Base-by-base conservation (phyloP, 2,113 vertebrate genomes). In the Australoheros scitulus region DNA sequence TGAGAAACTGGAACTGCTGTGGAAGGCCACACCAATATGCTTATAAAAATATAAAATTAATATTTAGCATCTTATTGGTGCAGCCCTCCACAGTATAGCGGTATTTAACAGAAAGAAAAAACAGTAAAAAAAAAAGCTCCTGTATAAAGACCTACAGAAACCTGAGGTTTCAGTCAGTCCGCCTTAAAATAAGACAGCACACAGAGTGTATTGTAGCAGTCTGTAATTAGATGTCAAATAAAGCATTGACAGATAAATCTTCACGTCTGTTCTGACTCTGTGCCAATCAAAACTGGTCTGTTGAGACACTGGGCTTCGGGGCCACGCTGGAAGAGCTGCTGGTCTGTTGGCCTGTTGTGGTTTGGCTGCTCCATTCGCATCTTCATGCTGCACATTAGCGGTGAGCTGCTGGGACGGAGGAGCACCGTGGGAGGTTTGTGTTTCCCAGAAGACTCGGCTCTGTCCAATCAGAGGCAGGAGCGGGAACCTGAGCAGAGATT, bases 371-470 rank as follows among this genome's bases (percentile, higher is more conserved):
- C 36, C 7, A 3, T 2, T 52, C 29, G 15, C n/a, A 6, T 76
- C 75, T 60, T 36, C 10, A 24, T 36, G 65, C 58, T 61, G 29
- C 63, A 65, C 56, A 68, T 84, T 57, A 81, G 88, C 32, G 79
- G 68, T 84, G 3, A 63, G 18, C 38, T 68, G 78, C 56, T 32
- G 82, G 32, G 61, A 20, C 24, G 41, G 70, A 79, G 79, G 61
- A 80, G 85, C 82, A 55, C 52, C 11, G 32, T 79, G 83, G 83
- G 86, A 83, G 77, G 64, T 60, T 76, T 38, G 50, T 5, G 32
- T 72, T 90, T 88, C 89, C 86, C 89, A 86, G 89, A 88, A 84
- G 36, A 68, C 6, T 38, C 24, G 2, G 0, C 18, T 58, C 0
- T 5, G n/a, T 82, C 65, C 76, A 75, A 43, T 50, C 76, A 11